Evolutionary conservation across 2,113 vertebrate species (phyloP), one percentile per base, ranked within the genome.

Genomic region (Zosterops borbonicus): DNA sequence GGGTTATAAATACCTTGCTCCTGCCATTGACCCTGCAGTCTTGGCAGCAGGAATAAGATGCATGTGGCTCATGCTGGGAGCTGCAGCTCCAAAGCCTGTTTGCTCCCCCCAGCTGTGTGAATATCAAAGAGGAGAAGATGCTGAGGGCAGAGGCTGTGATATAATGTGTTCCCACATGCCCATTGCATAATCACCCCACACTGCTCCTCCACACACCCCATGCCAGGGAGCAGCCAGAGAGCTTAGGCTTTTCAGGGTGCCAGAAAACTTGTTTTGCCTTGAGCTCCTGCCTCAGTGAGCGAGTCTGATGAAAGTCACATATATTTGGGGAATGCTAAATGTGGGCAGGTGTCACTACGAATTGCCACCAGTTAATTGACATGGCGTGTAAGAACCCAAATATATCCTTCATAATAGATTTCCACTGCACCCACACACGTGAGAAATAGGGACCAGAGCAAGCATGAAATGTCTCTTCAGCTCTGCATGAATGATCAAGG

Each of bases 131-230:
- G 20, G 22, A 79, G 80, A 84, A 46, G 64, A 31, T 0, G 28
- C 37, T 88, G 86, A 67, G 77, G 37, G 60, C 60, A 86, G 47
- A 73, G 56, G 63, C 64, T 28, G 23, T 0, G 2, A 53, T 46
- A 25, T 0, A 7, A 49, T 56, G 41, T 78, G 87, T 84, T 94
- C 52, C 31, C 44, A 78, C 60, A 60, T 55, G 83, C 63, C 74
- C 19, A 5, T 14, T 5, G 6, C 23, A 24, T 74, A 81, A 77
- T 56, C 27, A 23, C 65, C 42, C 78, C 50, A 33, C 56, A 20
- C 59, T 1, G 0, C 50, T 74, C 39, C 50, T 70, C 39, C 31
- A 17, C 14, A 16, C 4, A 1, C 25, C 35, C 29, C 0, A 0
- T n/a, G 62, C 22, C 0, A 0, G 20, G 28, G 55, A 91, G 81